A percentile compares a stretch with the other conserved stretches of the same genome.
Conservation (phyloP, 2,797 vertebrate species). For the Mormyrops boulengeri region DNA sequence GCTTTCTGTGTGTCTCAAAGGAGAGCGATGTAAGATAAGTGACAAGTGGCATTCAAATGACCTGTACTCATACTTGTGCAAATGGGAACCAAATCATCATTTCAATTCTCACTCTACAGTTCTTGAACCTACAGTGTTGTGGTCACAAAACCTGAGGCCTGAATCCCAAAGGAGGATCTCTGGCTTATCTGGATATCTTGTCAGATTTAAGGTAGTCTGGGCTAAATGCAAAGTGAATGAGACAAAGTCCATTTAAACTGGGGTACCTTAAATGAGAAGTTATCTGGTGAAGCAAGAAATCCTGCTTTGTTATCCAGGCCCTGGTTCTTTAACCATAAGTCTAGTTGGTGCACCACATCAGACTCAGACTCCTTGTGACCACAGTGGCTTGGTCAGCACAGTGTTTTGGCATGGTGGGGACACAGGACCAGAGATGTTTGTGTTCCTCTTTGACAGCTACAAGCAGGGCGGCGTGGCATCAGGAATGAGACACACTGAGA, state of each 20-base stretch:
- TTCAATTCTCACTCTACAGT: not conserved
- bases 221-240: not conserved
- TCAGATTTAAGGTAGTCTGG: not conserved
- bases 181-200: not conserved
- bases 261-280: not conserved
- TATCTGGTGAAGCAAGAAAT: not conserved
- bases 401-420: not conserved
- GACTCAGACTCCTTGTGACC: not conserved
- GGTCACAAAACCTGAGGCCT: not conserved
- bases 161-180: not conserved
- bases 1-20: not conserved
- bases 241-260: not conserved
- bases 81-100: not conserved
- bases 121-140: not conserved
- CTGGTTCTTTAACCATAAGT: not conserved
- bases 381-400: not conserved
- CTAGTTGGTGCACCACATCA: not conserved
- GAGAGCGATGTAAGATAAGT: not conserved
- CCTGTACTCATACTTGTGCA: not conserved
- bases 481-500: slow-evolving; percentile 78
- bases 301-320: not conserved
- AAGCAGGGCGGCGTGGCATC: slow-evolving; percentile 77
- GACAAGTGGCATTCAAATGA: not conserved
- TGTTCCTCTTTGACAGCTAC: slow-evolving; percentile 54
- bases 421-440: not conserved